phyloP scores from a whole-genome alignment of 1,140 invertebrate species.

The Brachionus asplanchnoidis region DNA sequence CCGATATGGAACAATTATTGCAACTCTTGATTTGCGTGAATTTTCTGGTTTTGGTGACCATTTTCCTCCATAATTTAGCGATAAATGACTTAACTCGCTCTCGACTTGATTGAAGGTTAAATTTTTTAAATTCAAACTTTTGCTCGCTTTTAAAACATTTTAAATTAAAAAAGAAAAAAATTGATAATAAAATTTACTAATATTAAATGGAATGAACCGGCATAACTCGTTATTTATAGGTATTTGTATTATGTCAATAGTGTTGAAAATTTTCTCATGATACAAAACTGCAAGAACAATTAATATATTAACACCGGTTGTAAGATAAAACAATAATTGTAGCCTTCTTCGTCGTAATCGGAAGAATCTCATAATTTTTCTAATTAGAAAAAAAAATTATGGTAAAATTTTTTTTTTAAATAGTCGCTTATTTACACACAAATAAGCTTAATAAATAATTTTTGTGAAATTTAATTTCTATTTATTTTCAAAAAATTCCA shows the following conservation, averaged over 20 bases:
- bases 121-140: slow-evolving; percentile 26
- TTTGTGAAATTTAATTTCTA: background rate
- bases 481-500: background rate
- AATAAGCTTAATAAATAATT: background rate
- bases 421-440: background rate
- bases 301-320: background rate
- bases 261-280: slow-evolving; percentile 39
- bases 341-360: background rate
- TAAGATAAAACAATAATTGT: background rate
- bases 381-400: no score
- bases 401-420: background rate
- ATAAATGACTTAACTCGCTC: slow-evolving; percentile 66
- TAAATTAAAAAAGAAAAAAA: background rate
- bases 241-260: background rate
- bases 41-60: slow-evolving; percentile 58
- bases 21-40: slow-evolving; percentile 58
- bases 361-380: background rate
- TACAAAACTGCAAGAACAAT: background rate
- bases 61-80: slow-evolving; percentile 69
- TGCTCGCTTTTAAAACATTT: background rate
- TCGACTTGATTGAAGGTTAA: background rate
- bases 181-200: background rate
- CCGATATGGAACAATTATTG: slow-evolving; percentile 80
- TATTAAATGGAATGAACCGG: slow-evolving; percentile 22
- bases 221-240: background rate